Percentiles rank a stretch among this genome's conserved stretches.
These are phyloP conservation scores for Aphelenchoides fujianensis DNA, from an alignment of 1,140 invertebrate genomes.

Conservation along the genomic window DNA sequence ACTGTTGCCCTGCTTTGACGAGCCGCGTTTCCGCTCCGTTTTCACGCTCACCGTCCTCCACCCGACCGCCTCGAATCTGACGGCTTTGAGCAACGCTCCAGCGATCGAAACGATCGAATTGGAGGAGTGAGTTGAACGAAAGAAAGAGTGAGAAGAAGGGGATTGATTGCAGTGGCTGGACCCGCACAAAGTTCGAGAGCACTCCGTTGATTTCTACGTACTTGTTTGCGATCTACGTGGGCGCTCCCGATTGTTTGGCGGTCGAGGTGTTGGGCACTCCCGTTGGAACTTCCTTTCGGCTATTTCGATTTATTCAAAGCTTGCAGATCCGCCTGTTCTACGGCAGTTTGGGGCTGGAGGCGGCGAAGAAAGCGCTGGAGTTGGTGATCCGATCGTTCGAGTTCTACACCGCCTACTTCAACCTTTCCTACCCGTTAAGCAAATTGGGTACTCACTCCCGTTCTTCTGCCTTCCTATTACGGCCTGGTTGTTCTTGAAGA, in stretches of 20 bases:
- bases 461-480: not conserved
- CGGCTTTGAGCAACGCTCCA: constrained; percentile 13
- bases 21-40: constrained; percentile 42
- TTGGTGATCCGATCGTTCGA: not conserved
- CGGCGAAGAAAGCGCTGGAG: not conserved
- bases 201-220: constrained; percentile 19
- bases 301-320: not conserved
- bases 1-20: constrained; percentile 55
- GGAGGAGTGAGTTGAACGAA: not conserved
- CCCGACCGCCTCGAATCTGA: constrained; percentile 3
- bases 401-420: constrained; percentile 18
- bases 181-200: constrained; percentile 10
- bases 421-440: constrained; percentile 1
- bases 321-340: not conserved
- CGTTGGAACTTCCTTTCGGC: not conserved
- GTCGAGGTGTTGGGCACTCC: constrained; percentile 1
- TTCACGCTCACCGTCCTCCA: constrained; percentile 34
- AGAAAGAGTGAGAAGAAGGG: not conserved
- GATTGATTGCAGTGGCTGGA: constrained; percentile 21
- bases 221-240: constrained; percentile 15
- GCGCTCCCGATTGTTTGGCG: not conserved
- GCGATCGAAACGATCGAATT: constrained; percentile 13
- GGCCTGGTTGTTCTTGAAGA: constrained; percentile 16
- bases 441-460: constrained; percentile 10
- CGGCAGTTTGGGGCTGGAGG: not conserved